Conservation (phyloP, 2,888 invertebrate species). For the Meliscaeva auricollis region DNA sequence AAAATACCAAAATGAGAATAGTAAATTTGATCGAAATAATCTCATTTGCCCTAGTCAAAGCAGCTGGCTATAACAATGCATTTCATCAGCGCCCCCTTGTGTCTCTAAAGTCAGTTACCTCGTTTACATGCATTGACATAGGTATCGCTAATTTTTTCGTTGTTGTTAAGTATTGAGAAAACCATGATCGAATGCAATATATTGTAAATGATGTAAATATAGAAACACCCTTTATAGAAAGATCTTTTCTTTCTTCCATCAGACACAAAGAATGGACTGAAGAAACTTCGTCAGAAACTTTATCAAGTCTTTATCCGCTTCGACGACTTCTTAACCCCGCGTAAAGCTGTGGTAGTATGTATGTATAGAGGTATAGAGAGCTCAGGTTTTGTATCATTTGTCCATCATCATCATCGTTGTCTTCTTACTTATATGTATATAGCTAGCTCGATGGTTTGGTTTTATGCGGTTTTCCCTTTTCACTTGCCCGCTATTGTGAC, state of each 20-base stretch:
- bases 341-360: slow-evolving; percentile 5
- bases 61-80: too few species aligned
- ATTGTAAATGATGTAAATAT: too few species aligned
- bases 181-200: too few species aligned
- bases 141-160: too few species aligned
- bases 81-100: too few species aligned
- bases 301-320: slow-evolving; percentile 40
- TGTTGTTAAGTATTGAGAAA: too few species aligned
- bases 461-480: slow-evolving; percentile 41
- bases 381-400: slow-evolving; percentile 40
- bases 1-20: too few species aligned
- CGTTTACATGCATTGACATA: too few species aligned
- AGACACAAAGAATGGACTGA: slow-evolving; percentile 21
- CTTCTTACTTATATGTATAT: neutral
- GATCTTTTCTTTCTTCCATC: slow-evolving; percentile 17
- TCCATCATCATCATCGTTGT: slow-evolving; percentile 46
- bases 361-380: neutral
- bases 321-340: slow-evolving; percentile 34
- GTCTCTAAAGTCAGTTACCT: too few species aligned
- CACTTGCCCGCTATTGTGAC: slow-evolving; percentile 16
- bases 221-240: slow-evolving; percentile 23
- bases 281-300: slow-evolving; percentile 30
- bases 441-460: slow-evolving; percentile 12
- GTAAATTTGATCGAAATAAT: too few species aligned
- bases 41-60: too few species aligned